Percentiles rank a stretch among this genome's conserved stretches.
Evolutionary conservation across 2,888 invertebrate genomes (phyloP).

Genomic region (Scrobipalpa atriplicella): DNA sequence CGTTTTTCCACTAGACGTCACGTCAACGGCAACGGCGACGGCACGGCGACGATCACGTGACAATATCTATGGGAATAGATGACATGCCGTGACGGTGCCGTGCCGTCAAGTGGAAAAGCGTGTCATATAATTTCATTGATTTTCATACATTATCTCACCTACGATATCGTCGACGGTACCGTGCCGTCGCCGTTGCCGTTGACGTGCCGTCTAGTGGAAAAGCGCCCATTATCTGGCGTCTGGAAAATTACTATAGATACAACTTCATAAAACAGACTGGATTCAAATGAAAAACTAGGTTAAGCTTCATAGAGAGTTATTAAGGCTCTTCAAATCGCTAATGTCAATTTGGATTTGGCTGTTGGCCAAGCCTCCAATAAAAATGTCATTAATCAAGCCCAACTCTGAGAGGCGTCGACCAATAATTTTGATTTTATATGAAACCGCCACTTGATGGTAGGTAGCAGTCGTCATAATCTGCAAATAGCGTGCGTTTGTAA

Average conservation of each 20-base stretch:
- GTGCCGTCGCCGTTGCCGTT: too few species aligned
- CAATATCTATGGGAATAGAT: too few species aligned
- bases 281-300: slow-evolving; percentile 24
- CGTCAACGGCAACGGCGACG: too few species aligned
- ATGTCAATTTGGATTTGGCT: slow-evolving; percentile 63
- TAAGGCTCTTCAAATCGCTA: slow-evolving; percentile 50
- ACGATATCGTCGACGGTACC: too few species aligned
- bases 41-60: too few species aligned
- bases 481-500: not conserved
- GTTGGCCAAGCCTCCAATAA: slow-evolving; percentile 48
- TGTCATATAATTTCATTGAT: too few species aligned
- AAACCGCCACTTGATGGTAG: slow-evolving; percentile 30
- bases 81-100: too few species aligned
- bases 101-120: too few species aligned
- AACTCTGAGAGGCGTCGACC: slow-evolving; percentile 40
- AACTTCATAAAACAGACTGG: slow-evolving; percentile 8
- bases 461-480: not conserved
- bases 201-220: too few species aligned
- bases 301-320: slow-evolving; percentile 35
- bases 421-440: slow-evolving; percentile 58
- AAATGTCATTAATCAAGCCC: slow-evolving; percentile 62
- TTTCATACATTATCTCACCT: too few species aligned
- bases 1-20: too few species aligned
- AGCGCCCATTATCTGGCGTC: too few species aligned
- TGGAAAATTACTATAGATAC: not conserved